Evolutionary conservation across 2,888 invertebrate species (phyloP).

Genomic region (Sphaeridia pumilis): DNA sequence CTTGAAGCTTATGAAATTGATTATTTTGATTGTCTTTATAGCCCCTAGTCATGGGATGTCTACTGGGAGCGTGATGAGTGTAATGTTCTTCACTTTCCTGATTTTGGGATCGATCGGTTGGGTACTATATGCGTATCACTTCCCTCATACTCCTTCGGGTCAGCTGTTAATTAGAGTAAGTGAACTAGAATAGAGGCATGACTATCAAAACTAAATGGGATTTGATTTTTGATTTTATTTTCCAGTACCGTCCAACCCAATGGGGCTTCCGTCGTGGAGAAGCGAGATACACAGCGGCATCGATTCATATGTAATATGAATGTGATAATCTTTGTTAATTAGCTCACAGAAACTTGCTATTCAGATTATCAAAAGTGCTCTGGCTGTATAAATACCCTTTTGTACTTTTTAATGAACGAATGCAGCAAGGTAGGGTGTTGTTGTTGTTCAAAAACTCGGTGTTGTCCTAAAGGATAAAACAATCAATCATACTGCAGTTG

Average conservation of each 20-base stretch:
- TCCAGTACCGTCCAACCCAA: slow-evolving; percentile 85
- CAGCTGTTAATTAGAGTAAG: slow-evolving; percentile 89
- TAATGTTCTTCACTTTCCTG: slow-evolving; percentile 57
- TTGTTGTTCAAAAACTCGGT: too few species aligned
- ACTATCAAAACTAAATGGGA: too few species aligned
- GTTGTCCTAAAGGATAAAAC: too few species aligned
- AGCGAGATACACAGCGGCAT: slow-evolving; percentile 85
- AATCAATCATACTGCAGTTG: too few species aligned
- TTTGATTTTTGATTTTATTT: background rate
- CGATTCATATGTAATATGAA: slow-evolving; percentile 72
- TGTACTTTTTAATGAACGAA: too few species aligned
- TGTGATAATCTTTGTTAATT: background rate
- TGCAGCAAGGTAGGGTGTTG: too few species aligned
- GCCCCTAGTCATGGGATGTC: slow-evolving; percentile 39
- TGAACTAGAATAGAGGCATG: background rate
- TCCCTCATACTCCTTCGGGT: slow-evolving; percentile 90
- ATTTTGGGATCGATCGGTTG: slow-evolving; percentile 60
- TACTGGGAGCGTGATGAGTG: slow-evolving; percentile 52
- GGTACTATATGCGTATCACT: slow-evolving; percentile 87
- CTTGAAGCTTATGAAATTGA: background rate
- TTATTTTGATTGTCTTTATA: slow-evolving; percentile 12
- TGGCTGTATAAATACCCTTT: too few species aligned
- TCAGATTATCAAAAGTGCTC: too few species aligned
- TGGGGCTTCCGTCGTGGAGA: slow-evolving; percentile 87
- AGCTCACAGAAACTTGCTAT: background rate